Evolutionary conservation across 2,888 invertebrate genomes (phyloP).

Genomic region (Agrochola litura): DNA sequence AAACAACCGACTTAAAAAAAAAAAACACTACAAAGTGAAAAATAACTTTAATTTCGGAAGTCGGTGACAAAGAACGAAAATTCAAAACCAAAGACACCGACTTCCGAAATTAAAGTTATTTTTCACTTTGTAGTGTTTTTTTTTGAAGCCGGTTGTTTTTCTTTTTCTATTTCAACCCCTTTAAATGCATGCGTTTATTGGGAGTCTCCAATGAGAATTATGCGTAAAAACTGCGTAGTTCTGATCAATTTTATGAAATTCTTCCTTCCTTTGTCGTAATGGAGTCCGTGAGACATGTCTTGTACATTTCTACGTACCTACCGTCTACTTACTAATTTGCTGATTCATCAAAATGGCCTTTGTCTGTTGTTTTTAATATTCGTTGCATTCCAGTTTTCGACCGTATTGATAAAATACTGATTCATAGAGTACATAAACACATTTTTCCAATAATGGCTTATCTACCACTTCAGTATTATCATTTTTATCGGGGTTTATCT

Average conservation of each 20-base stretch:
- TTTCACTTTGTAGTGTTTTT: no score
- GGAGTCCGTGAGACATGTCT: constrained; percentile 19
- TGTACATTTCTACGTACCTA: no score
- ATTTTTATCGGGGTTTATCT: constrained; percentile 18
- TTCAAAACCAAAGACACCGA: no score
- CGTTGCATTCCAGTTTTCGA: not conserved
- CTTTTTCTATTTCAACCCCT: not conserved
- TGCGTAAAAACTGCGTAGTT: not conserved
- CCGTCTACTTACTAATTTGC: not conserved
- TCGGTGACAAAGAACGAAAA: no score
- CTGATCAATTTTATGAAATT: not conserved
- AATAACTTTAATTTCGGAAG: no score
- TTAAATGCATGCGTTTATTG: not conserved
- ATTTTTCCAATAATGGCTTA: constrained; percentile 36
- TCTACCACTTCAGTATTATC: constrained; percentile 4
- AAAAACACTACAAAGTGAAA: no score
- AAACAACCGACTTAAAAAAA: no score
- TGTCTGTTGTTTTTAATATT: constrained; percentile 7
- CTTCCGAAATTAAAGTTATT: no score
- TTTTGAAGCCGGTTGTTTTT: no score
- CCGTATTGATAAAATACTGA: constrained; percentile 30
- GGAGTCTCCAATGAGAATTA: not conserved
- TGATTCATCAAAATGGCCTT: constrained; percentile 15
- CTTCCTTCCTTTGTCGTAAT: not conserved
- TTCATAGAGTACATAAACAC: constrained; percentile 17